A percentile compares a stretch with the other conserved stretches of the same genome.
Evolutionary conservation across 64 coral and sea anemone species (phyloP).

Genomic region (Hydrozoanthus tunicans): DNA sequence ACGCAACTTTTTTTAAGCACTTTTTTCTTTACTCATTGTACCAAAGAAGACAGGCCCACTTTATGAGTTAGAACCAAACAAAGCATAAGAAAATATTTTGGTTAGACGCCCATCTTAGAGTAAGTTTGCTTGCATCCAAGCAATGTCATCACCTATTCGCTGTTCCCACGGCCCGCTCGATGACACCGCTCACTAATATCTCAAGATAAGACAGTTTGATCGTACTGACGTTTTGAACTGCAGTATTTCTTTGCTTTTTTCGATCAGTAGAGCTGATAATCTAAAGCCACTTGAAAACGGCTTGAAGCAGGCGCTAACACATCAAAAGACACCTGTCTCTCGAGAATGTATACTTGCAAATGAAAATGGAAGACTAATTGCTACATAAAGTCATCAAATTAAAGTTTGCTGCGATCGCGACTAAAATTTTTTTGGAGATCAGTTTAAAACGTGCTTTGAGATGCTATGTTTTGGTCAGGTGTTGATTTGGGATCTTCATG

Average conservation of each 20-base stretch:
- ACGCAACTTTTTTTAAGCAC: no score
- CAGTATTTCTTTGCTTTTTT: conserved; percentile 48
- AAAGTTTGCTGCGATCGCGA: background rate
- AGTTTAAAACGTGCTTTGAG: background rate
- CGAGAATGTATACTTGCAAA: background rate
- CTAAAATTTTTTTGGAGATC: background rate
- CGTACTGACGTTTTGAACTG: conserved; percentile 13
- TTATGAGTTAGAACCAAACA: background rate
- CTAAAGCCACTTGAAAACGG: background rate
- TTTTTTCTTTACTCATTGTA: no score
- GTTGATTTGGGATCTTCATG: background rate
- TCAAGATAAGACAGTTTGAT: conserved; percentile 24
- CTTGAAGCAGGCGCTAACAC: background rate
- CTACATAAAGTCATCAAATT: background rate
- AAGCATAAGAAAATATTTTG: background rate
- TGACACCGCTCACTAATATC: conserved; percentile 45
- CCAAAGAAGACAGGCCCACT: no score
- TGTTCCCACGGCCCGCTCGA: conserved; percentile 40
- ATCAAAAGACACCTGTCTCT: background rate
- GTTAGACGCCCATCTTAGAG: background rate
- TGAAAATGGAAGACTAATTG: background rate
- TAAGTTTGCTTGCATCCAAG: background rate
- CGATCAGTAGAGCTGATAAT: conserved; percentile 44
- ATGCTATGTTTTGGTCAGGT: background rate
- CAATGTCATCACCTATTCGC: conserved; percentile 10